These are phyloP conservation scores for Pampus argenteus DNA, from an alignment of 2,797 vertebrate species.

Conservation along the genomic window DNA sequence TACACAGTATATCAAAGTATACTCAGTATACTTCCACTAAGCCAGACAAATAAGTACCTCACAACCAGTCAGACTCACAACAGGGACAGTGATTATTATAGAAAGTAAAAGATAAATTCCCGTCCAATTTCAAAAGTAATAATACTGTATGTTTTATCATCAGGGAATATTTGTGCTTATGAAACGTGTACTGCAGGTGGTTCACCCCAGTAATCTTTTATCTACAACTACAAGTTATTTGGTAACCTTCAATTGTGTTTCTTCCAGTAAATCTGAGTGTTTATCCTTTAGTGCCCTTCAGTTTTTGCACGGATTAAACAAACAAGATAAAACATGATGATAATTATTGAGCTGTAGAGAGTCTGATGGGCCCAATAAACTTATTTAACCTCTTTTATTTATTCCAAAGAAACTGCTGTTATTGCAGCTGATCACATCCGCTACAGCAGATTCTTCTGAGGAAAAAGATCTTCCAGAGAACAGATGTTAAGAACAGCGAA, in stretches of 20 bases:
- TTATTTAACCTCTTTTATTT: neutral
- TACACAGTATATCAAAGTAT: constrained; percentile 26
- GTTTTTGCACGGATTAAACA: neutral
- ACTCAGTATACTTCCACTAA: constrained; percentile 10
- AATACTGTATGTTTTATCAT: neutral
- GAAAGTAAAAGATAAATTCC: constrained; percentile 1
- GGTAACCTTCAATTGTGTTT: neutral
- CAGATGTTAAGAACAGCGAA: neutral
- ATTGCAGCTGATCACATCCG: neutral
- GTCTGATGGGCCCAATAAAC: neutral
- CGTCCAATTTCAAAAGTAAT: constrained; percentile 1
- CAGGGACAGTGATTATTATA: neutral
- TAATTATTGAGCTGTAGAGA: neutral
- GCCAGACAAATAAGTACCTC: constrained; percentile 9
- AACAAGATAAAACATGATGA: too few relatives aligned
- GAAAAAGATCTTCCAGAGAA: neutral
- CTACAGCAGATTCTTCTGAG: neutral
- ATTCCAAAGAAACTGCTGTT: neutral
- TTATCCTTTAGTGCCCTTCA: neutral
- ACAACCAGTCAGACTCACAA: constrained; percentile 37
- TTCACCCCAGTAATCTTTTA: neutral
- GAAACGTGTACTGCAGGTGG: constrained; percentile 12
- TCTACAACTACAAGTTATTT: neutral
- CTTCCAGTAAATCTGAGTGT: neutral
- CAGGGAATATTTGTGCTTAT: constrained; percentile 16